A percentile compares a stretch with the other conserved stretches of the same genome.
Conservation (phyloP, 2,888 invertebrate genomes). For the Eubasilissa splendida region DNA sequence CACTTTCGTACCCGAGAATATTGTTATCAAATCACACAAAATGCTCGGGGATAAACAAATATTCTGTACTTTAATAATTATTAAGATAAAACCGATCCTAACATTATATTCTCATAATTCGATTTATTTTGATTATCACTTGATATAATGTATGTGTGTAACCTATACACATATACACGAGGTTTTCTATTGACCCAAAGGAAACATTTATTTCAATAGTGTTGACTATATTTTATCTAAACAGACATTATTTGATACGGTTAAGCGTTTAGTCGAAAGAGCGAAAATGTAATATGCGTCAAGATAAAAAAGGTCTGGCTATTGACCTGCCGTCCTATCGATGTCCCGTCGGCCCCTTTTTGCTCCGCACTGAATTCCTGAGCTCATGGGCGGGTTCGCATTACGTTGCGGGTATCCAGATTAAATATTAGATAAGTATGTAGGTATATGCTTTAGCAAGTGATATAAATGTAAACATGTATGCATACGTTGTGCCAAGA, state of each 20-base stretch:
- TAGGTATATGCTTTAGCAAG: no score
- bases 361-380: background rate
- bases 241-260: slow-evolving; percentile 14
- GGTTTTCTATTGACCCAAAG: background rate
- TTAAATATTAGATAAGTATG: background rate
- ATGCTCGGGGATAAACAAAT: no score
- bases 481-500: no score
- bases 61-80: no score
- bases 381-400: slow-evolving; percentile 6
- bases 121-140: no score
- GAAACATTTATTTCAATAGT: background rate
- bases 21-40: no score
- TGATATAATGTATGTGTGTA: background rate
- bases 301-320: slow-evolving; percentile 43
- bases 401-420: background rate
- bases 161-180: background rate
- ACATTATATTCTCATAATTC: no score
- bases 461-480: no score
- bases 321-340: slow-evolving; percentile 43
- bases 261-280: background rate
- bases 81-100: no score
- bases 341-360: slow-evolving; percentile 30
- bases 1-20: no score
- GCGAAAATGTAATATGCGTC: slow-evolving; percentile 40
- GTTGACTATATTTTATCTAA: background rate